Conservation (phyloP, 2,113 vertebrate genomes). For the Polypterus bichir region DNA sequence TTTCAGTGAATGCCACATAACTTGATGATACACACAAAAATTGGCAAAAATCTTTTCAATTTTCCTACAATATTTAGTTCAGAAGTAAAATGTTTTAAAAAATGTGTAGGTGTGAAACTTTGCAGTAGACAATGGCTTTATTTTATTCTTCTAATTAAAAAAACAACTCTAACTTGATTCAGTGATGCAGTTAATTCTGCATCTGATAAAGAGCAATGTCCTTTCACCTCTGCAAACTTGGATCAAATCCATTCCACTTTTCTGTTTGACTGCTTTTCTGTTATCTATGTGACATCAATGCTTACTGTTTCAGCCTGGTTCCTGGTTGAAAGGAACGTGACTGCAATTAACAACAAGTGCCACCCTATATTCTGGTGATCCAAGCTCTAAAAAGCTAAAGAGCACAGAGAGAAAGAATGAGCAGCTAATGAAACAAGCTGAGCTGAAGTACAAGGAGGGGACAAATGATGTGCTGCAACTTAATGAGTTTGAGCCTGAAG, state of each 20-base stretch:
- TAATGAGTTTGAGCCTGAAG: conserved; percentile 1
- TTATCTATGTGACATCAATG: conserved; percentile 1
- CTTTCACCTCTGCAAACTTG: neutral
- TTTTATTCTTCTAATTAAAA: too few species aligned
- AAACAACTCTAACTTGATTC: neutral
- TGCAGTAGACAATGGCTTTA: too few species aligned
- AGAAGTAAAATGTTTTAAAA: too few species aligned
- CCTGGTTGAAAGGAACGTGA: neutral
- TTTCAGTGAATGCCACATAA: too few species aligned
- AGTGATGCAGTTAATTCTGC: neutral
- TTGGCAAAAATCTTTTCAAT: too few species aligned
- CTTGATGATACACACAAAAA: too few species aligned
- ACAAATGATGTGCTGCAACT: neutral
- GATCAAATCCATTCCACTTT: neutral
- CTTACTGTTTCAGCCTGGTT: conserved; percentile 2
- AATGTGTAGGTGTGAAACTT: too few species aligned
- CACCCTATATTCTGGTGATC: conserved; percentile 2
- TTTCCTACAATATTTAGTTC: too few species aligned
- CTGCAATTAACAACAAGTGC: conserved; percentile 15
- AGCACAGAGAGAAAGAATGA: neutral
- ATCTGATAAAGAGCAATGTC: neutral
- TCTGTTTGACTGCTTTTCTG: conserved; percentile 4
- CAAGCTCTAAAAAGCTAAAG: conserved; percentile 4
- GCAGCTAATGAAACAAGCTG: neutral
- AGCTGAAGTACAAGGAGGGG: neutral